Base-by-base conservation (phyloP, 2,113 vertebrate genomes). In the Saimiri boliviensis region DNA sequence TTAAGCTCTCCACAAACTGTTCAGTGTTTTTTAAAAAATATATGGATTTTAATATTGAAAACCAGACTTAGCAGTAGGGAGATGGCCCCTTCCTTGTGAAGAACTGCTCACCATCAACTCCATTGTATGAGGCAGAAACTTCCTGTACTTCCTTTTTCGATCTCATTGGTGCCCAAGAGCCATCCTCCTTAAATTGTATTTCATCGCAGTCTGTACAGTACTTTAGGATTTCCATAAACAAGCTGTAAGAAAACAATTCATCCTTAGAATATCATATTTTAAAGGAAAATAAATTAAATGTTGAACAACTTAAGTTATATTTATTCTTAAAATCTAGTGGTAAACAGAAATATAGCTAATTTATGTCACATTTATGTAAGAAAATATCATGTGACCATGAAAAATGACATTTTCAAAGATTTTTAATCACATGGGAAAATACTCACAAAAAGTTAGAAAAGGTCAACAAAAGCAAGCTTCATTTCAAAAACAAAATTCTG, bases 161-260 rank as follows among this genome's bases (percentile, higher is more conserved):
- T 94, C 99, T 99, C 99, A 99, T 99, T 56, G 99, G 99, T 98
- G 99, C 99, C 99, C 99, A 99, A 4, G 99, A 99, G 12, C 99
- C 99, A 32, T 99, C 99, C 96, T 99, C 99, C 94, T 99, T 99
- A 86, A 99, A 99, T 98, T 99, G 99, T 97, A 99, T 99, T 96
- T 99, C 99, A 74, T 99, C 99, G 96, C 99, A 99, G 90, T 99
- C 99, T 91, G 99, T 99, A 90, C 99, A 99, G 96, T 99, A 99
- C 98, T 99, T 99, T 79, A 99, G 98, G 98, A 99, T 99, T 98
- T 99, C 99, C 99, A 99, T 99, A 97, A 99, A 99, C 97, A 99
- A 99, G 97, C 99, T 99, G 97, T 6, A 81, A 91, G 91, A 92
- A 98, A 98, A 95, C 0, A 27, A 35, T 4, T 66, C 94, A 49